phyloP scores from a whole-genome alignment of 2,888 invertebrate species.

The Acronicta leporina region DNA sequence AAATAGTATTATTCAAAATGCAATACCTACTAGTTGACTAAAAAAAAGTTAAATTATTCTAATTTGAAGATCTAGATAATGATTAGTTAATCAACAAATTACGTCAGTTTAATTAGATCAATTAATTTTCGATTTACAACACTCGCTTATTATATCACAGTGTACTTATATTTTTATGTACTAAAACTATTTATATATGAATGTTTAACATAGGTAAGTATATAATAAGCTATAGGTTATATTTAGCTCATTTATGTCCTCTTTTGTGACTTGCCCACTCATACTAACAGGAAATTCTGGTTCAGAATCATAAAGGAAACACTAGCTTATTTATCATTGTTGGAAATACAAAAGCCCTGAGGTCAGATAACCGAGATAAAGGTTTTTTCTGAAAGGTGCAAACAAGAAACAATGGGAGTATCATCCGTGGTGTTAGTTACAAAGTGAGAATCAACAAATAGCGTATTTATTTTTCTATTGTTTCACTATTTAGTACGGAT shows the following conservation, averaged over 20 bases:
- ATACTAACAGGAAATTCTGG: slow-evolving; percentile 53
- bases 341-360: slow-evolving; percentile 37
- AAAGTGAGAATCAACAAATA: slow-evolving; percentile 37
- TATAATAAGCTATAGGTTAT: slow-evolving; percentile 12
- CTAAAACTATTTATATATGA: neutral
- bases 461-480: slow-evolving; percentile 37
- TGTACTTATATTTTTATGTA: no score
- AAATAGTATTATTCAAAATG: no score
- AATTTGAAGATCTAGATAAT: no score
- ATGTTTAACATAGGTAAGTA: slow-evolving; percentile 3
- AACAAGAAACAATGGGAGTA: slow-evolving; percentile 41
- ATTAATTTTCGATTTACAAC: neutral
- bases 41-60: no score
- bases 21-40: no score
- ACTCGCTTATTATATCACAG: no score
- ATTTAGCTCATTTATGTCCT: slow-evolving; percentile 30
- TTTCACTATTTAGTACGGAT: slow-evolving; percentile 12
- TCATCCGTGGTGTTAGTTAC: slow-evolving; percentile 35
- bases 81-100: no score
- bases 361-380: slow-evolving; percentile 42
- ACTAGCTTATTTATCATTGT: slow-evolving; percentile 39
- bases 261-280: slow-evolving; percentile 36
- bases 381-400: slow-evolving; percentile 55
- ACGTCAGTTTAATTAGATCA: neutral
- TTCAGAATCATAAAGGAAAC: slow-evolving; percentile 53